These are phyloP conservation scores for Phenganax subtilis DNA, from an alignment of 92 coral and sea anemone genomes.

Conservation along the genomic window DNA sequence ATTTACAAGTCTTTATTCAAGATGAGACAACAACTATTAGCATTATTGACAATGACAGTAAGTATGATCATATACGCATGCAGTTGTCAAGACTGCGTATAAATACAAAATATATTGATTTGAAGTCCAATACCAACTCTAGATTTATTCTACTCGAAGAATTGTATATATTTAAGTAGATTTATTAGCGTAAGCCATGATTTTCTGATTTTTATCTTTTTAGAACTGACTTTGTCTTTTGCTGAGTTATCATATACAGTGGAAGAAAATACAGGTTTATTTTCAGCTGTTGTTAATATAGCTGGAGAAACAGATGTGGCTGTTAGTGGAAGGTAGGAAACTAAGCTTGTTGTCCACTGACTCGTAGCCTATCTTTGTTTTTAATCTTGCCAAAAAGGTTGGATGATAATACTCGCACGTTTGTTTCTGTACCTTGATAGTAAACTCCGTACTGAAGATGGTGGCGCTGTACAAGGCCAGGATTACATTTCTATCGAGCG, in stretches of 20 bases:
- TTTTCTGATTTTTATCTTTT: neutral
- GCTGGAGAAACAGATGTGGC: constrained; percentile 23
- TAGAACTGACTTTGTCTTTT: constrained; percentile 6
- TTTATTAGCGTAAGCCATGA: too few relatives aligned
- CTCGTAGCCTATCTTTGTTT: neutral
- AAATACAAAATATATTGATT: too few relatives aligned
- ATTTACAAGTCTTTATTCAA: neutral
- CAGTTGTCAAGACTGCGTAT: too few relatives aligned
- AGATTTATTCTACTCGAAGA: too few relatives aligned
- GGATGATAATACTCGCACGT: neutral
- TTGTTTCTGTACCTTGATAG: neutral
- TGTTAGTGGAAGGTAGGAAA: constrained; percentile 24
- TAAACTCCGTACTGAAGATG: neutral
- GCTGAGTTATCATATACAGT: neutral
- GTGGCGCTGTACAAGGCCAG: neutral
- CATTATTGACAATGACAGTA: constrained; percentile 38
- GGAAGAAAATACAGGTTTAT: neutral
- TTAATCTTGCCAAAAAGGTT: neutral
- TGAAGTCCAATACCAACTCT: too few relatives aligned
- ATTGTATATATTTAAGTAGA: too few relatives aligned
- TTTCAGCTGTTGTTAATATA: constrained; percentile 5
- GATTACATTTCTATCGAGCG: neutral
- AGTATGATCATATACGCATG: neutral
- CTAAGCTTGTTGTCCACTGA: neutral
- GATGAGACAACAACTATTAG: constrained; percentile 1